Base-by-base conservation (phyloP, 2,797 vertebrate genomes). In the Remorina albescens region DNA sequence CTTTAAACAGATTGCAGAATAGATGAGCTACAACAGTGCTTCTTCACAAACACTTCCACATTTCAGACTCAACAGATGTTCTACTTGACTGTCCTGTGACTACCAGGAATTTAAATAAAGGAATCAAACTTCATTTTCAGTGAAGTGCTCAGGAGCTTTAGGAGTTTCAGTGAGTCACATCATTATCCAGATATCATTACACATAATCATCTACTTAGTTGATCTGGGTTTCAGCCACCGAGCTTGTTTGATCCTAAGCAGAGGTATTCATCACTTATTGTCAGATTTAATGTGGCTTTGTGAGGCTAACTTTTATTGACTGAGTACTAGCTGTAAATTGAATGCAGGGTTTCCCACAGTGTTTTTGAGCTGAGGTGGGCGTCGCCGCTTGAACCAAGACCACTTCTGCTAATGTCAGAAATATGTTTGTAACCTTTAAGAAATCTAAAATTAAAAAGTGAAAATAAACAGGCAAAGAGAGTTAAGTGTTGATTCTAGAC, bases 131-230 rank as follows among this genome's bases (percentile, higher is more conserved):
- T 26, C 15, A 21, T 18, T 77, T 62, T 44, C 30, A 71, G n/a
- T n/a, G n/a, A 49, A n/a, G 2, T 2, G 19, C 21, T 63, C 34
- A 58, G 12, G 47, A 21, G 41, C 73, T 62, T 60, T 8, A 26
- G 8, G 16, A 46, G 36, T 67, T 75, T 71, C 23, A 61, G n/a
- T 54, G 61, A 80, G 44, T 84, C 61, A 63, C 47, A 19, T 63
- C 39, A 28, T 77, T 56, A 67, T 73, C 41, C 55, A 72, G 34
- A 67, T 63, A 39, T 61, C 46, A 50, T 74, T 37, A 83, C 37
- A 60, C 39, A 39, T 71, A 59, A 65, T 78, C 81, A 78, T 46
- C 60, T 23, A 18, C 67, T 49, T 42, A 66, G 64, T 69, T 65
- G 18, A 63, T 67, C 25, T 62, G 37, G n/a, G 18, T 49, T 56